Percentiles rank a stretch among this genome's conserved stretches.
Conservation (phyloP, 2,888 invertebrate genomes). For the Hypomecis atomaria region DNA sequence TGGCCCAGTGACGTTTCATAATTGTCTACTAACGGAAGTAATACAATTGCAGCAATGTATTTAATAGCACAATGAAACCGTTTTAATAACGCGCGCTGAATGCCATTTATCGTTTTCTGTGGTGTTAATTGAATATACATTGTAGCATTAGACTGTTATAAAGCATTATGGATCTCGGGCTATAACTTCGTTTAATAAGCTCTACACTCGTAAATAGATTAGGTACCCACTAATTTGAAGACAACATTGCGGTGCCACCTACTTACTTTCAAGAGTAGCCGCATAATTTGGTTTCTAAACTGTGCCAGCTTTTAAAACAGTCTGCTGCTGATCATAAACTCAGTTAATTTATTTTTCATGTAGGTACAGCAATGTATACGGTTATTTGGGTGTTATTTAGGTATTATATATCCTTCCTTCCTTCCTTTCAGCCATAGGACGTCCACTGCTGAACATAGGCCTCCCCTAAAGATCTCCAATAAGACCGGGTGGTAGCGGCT, state of each 20-base stretch:
- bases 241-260: no score
- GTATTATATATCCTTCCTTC: no score
- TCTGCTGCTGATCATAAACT: no score
- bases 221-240: background rate
- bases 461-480: no score
- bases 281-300: background rate
- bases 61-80: conserved; percentile 62
- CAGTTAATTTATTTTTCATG: no score
- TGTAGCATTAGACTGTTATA: conserved; percentile 42
- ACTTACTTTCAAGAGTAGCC: background rate
- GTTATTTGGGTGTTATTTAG: no score
- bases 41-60: conserved; percentile 64
- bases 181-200: background rate
- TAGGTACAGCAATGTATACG: no score
- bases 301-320: no score
- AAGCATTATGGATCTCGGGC: conserved; percentile 28
- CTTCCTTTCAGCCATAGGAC: no score
- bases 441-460: no score
- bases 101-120: conserved; percentile 61
- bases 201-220: background rate
- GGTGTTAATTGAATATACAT: conserved; percentile 52
- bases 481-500: no score
- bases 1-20: conserved; percentile 44
- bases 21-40: conserved; percentile 57
- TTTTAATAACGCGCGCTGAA: conserved; percentile 58